Conservation (phyloP, 2,113 vertebrate genomes). For the Tragulus kanchil region DNA sequence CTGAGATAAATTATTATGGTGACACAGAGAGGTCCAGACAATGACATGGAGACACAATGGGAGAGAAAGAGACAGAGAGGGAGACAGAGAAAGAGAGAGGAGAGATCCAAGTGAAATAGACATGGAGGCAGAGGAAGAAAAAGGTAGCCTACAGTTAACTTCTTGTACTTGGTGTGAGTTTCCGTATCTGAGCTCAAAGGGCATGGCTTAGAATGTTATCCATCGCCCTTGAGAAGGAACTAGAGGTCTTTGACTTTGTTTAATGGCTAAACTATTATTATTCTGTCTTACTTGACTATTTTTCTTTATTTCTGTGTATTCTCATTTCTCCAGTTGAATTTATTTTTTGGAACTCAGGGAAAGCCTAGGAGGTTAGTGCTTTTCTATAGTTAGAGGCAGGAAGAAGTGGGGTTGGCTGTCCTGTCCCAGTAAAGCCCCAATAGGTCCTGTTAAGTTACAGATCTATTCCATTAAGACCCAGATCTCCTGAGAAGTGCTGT, state of each 20-base stretch:
- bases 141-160: background rate
- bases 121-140: background rate
- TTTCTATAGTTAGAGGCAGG: background rate
- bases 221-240: background rate
- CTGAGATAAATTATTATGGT: background rate
- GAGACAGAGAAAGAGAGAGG: background rate
- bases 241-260: background rate
- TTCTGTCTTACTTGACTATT: background rate
- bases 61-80: background rate
- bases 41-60: background rate
- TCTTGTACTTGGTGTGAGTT: background rate
- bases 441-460: background rate
- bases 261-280: background rate
- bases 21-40: background rate
- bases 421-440: background rate
- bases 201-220: background rate
- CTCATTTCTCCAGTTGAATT: background rate
- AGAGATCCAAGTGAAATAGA: background rate
- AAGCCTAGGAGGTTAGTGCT: background rate
- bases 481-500: background rate
- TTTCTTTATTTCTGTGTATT: background rate
- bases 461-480: background rate
- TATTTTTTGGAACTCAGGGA: background rate
- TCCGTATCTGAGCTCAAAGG: background rate
- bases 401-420: background rate